Conservation (phyloP, 1,140 invertebrate species). For the Temnothorax longispinosus region DNA sequence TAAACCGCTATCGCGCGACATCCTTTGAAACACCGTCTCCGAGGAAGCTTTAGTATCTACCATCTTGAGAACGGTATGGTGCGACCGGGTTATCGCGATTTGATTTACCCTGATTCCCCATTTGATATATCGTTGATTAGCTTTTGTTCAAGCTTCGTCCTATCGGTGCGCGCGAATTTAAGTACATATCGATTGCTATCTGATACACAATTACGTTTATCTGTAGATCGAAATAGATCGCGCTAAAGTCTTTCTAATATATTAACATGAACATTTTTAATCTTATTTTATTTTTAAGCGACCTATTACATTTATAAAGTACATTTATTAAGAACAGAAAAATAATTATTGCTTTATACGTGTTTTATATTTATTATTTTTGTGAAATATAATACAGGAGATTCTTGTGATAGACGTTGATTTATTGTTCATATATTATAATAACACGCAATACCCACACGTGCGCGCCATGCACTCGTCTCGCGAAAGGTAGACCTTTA, state of each 20-base stretch:
- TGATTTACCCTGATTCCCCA: constrained; percentile 35
- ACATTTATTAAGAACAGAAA: background rate
- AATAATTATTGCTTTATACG: background rate
- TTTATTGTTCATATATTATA: background rate
- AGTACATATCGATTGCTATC: background rate
- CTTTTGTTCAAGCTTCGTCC: background rate
- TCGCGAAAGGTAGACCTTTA: background rate
- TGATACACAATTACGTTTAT: background rate
- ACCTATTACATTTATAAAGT: background rate
- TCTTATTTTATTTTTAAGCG: background rate
- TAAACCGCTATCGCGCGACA: constrained; percentile 71
- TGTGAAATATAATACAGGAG: background rate
- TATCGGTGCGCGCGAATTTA: constrained; percentile 5
- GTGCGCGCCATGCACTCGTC: background rate
- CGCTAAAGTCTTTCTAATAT: background rate
- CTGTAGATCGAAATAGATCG: background rate
- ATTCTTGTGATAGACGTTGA: background rate
- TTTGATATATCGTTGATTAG: constrained; percentile 28
- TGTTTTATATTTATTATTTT: background rate
- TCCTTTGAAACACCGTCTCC: constrained; percentile 38
- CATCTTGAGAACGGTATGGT: constrained; percentile 13
- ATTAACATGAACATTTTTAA: background rate
- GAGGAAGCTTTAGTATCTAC: constrained; percentile 37
- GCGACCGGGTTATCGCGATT: constrained; percentile 48
- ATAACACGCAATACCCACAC: background rate